Percentiles rank a stretch among this genome's conserved stretches.
These are phyloP conservation scores for Aurelia sp. DNA, from an alignment of 30 jellyfish, hydroid and myxozoan genomes.

Conservation along the genomic window DNA sequence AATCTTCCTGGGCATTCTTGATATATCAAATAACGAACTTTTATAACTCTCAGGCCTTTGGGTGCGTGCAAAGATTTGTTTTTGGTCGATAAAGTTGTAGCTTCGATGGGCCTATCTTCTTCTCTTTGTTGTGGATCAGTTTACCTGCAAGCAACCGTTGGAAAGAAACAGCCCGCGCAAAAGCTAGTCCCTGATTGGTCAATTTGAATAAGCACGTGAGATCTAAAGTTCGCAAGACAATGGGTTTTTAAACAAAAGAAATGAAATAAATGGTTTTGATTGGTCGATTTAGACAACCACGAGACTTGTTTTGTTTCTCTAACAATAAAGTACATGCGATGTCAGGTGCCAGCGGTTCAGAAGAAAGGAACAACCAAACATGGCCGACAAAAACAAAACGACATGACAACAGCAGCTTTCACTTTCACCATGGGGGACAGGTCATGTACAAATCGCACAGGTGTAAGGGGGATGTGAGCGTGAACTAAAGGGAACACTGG, in stretches of 20 bases:
- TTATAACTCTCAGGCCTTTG: too few species aligned
- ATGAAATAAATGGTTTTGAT: neutral
- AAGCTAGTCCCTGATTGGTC: slow-evolving; percentile 39
- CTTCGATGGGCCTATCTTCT: slow-evolving; percentile 21
- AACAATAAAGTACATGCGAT: slow-evolving; percentile 27
- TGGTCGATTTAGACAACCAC: slow-evolving; percentile 5
- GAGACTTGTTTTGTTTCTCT: neutral
- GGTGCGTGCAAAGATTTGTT: too few species aligned
- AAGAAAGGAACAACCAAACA: neutral
- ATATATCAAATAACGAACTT: too few species aligned
- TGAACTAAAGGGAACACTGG: too few species aligned
- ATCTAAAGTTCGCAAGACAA: too few species aligned
- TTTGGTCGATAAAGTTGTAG: neutral
- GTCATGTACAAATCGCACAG: too few species aligned
- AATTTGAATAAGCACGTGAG: slow-evolving; percentile 44
- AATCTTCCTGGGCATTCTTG: slow-evolving; percentile 36
- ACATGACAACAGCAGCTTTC: too few species aligned
- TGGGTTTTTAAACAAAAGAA: too few species aligned
- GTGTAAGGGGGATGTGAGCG: too few species aligned
- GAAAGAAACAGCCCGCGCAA: slow-evolving; percentile 68
- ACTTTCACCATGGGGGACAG: too few species aligned
- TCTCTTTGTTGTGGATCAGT: slow-evolving; percentile 7
- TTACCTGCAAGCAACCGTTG: slow-evolving; percentile 58
- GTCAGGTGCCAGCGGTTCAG: slow-evolving; percentile 27
- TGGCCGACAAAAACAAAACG: too few species aligned